Percentiles rank a stretch among this genome's conserved stretches.
Evolutionary conservation across 1,140 invertebrate species (phyloP).

Genomic region (Dryas iulia): DNA sequence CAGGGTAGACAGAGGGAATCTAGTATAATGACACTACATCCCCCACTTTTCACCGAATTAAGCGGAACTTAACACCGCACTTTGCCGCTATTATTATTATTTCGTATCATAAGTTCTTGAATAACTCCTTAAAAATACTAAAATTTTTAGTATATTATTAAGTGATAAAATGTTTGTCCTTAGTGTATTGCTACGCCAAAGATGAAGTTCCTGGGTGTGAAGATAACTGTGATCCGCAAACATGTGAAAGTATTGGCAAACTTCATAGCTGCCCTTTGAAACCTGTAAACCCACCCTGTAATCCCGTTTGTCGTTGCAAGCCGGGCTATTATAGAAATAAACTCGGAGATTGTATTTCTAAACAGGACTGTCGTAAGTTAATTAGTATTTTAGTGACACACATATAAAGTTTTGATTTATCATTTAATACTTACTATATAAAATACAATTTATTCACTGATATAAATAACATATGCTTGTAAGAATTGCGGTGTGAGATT

Average conservation of each 20-base stretch:
- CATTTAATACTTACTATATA: too few relatives aligned
- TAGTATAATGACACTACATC: too few relatives aligned
- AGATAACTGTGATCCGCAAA: slow-evolving; percentile 9
- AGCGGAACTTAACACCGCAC: too few relatives aligned
- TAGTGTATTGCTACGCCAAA: slow-evolving; percentile 12
- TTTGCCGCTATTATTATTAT: too few relatives aligned
- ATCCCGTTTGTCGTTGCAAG: slow-evolving; percentile 37
- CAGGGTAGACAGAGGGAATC: too few relatives aligned
- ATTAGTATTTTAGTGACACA: slow-evolving; percentile 17
- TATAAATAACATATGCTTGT: background rate
- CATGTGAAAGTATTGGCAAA: slow-evolving; percentile 41
- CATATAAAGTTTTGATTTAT: too few relatives aligned
- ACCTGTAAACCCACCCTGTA: slow-evolving; percentile 15
- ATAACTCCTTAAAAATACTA: too few relatives aligned
- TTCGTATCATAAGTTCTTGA: too few relatives aligned
- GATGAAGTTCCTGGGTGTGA: slow-evolving; percentile 24
- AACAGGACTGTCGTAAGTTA: slow-evolving; percentile 39
- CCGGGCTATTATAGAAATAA: slow-evolving; percentile 40
- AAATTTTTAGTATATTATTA: too few relatives aligned
- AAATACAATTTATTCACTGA: too few relatives aligned
- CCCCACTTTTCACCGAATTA: too few relatives aligned
- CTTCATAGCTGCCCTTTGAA: slow-evolving; percentile 18
- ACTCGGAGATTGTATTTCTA: slow-evolving; percentile 42
- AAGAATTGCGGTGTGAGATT: too few relatives aligned
- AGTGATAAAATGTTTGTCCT: background rate